phyloP scores from a whole-genome alignment of 2,888 invertebrate genomes.

The Epistrophe grossulariae region DNA sequence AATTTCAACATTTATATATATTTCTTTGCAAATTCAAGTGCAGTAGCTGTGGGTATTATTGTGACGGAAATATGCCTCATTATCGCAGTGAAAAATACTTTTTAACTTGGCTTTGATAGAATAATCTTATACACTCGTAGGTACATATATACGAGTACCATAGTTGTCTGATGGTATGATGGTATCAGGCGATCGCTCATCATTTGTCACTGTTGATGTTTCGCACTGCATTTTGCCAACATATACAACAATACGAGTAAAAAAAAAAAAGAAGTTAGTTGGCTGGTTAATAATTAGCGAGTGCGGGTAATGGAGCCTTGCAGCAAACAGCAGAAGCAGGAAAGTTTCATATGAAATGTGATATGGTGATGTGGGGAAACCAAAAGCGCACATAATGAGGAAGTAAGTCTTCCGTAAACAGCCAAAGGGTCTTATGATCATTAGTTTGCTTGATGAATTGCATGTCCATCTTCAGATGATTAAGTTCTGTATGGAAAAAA shows the following conservation, averaged over 20 bases:
- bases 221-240: conserved; percentile 35
- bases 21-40: conserved; percentile 33
- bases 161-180: conserved; percentile 30
- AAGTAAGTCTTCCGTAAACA: conserved; percentile 49
- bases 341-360: conserved; percentile 29
- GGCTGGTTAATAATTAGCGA: conserved; percentile 44
- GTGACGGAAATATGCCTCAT: conserved; percentile 70
- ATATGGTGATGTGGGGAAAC: conserved; percentile 22
- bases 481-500: conserved; percentile 4
- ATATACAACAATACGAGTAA: not conserved
- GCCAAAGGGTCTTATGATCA: conserved; percentile 26
- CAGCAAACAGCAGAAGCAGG: conserved; percentile 8
- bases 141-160: too few species aligned
- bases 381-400: conserved; percentile 14
- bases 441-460: conserved; percentile 53
- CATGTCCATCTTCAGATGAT: conserved; percentile 41
- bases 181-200: conserved; percentile 71
- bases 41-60: conserved; percentile 64
- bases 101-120: conserved; percentile 66
- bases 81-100: conserved; percentile 72
- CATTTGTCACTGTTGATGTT: conserved; percentile 69
- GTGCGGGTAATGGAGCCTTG: conserved; percentile 40
- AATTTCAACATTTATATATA: conserved; percentile 2
- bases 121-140: conserved; percentile 14
- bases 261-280: conserved; percentile 20